Base-by-base conservation (phyloP, 2,888 invertebrate species). In the Caenorhabditis panamensis region DNA sequence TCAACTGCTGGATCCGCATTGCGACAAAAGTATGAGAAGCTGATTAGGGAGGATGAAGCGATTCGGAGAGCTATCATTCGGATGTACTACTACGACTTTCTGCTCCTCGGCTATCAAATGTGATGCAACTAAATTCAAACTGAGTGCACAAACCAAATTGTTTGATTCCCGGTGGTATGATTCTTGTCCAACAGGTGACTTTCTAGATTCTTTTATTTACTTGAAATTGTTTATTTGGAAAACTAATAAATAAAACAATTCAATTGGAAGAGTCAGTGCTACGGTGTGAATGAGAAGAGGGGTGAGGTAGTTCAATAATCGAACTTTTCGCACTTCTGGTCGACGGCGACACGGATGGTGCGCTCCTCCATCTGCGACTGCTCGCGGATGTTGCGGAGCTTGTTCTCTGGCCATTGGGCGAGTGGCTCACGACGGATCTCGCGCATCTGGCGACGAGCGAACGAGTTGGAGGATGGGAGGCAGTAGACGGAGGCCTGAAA, bases 401-500 rank as follows among this genome's bases (percentile, higher is more conserved):
- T 54, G 26, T 69, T 44, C 54, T 73, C 69, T 31, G 76, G 36
- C 76, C 75, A 72, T 62, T 71, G 49, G 53, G 54, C 47, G 63
- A 75, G 44, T 67, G 64, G 69, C 67, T 82, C 69, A 56, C 73
- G 67, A 54, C 82, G 82, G 61, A 80, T 53, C 13, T 67, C 61
- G 49, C 84, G 84, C 69, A 82, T 73, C 53, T 79, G 78, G 24
- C 66, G 77, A 54, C 73, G 71, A 61, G 82, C 75, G 59, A 67
- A 75, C 37, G 75, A 58, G 75, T 79, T 73, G 69, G 67, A 47
- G 18, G 79, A 59, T 64, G 67, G 68, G 26, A 83, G 53, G 63
- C 84, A 84, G 69, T 69, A 78, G 83, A 83, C 78, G 56, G 47
- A n/a, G 28, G 41, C 62, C 79, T 77, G 63, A 47, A 75, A 67